Evolutionary conservation across 1,140 invertebrate species (phyloP).

Genomic region (Zaprionus tsacasi): DNA sequence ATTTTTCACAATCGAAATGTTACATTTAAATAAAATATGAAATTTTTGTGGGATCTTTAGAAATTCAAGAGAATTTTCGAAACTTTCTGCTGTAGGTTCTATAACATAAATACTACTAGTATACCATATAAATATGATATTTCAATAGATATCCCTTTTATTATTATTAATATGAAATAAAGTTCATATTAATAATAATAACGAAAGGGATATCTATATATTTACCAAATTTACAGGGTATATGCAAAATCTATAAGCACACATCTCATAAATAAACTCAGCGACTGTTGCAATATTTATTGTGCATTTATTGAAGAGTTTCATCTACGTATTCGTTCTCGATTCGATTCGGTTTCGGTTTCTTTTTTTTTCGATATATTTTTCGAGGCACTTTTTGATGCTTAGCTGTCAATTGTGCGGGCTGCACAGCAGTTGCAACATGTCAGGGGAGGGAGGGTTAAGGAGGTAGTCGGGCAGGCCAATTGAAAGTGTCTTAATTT

Average conservation of each 20-base stretch:
- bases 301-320: conserved; percentile 4
- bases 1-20: no score
- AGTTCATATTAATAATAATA: no score
- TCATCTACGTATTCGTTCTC: not conserved
- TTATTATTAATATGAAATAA: no score
- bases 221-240: conserved; percentile 16
- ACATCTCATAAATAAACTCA: not conserved
- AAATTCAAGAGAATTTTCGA: no score
- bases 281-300: conserved; percentile 9
- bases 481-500: conserved; percentile 52
- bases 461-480: not conserved
- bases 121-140: no score
- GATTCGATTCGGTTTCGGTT: not conserved
- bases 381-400: conserved; percentile 8
- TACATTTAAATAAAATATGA: no score
- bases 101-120: no score
- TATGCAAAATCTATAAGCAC: not conserved
- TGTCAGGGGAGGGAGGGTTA: not conserved
- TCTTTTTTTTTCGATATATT: not conserved
- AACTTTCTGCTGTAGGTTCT: no score
- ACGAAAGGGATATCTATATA: no score
- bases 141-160: no score
- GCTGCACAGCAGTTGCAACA: not conserved
- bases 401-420: conserved; percentile 23
- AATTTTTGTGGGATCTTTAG: no score